phyloP scores from a whole-genome alignment of 1,140 invertebrate genomes.

The Lycorma delicatula region DNA sequence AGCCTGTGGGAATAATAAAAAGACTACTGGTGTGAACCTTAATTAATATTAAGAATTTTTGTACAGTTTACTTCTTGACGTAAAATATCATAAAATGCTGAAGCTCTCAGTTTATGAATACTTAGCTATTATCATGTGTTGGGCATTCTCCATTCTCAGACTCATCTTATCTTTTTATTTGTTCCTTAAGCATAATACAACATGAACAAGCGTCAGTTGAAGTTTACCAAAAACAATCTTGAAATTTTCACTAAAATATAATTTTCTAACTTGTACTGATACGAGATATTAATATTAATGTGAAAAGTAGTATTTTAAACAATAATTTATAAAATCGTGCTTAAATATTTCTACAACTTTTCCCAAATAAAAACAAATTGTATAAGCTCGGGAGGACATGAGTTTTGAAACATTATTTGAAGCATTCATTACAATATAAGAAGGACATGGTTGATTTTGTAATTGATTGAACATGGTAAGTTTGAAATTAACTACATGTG shows the following conservation, averaged over 20 bases:
- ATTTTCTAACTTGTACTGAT: not conserved
- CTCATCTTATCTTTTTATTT: not conserved
- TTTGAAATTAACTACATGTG: too few species aligned
- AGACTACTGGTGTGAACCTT: constrained; percentile 37
- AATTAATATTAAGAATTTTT: constrained; percentile 23
- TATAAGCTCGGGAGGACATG: too few species aligned
- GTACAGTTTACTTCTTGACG: not conserved
- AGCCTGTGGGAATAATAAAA: constrained; percentile 35
- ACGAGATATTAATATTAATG: too few species aligned
- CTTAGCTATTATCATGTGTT: not conserved
- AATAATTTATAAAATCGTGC: too few species aligned
- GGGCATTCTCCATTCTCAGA: not conserved
- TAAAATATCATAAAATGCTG: not conserved
- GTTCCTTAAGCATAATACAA: not conserved
- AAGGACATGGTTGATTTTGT: too few species aligned
- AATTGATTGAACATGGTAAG: too few species aligned
- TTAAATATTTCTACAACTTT: too few species aligned
- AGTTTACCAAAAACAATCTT: not conserved
- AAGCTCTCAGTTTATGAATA: not conserved
- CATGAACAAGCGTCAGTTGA: not conserved
- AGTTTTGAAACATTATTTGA: too few species aligned
- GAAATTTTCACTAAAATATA: not conserved
- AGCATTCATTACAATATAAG: too few species aligned
- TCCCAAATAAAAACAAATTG: too few species aligned
- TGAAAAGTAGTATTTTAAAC: not conserved